Evolutionary conservation across 1,140 invertebrate species (phyloP).

Genomic region (Amphibalanus amphitrite): DNA sequence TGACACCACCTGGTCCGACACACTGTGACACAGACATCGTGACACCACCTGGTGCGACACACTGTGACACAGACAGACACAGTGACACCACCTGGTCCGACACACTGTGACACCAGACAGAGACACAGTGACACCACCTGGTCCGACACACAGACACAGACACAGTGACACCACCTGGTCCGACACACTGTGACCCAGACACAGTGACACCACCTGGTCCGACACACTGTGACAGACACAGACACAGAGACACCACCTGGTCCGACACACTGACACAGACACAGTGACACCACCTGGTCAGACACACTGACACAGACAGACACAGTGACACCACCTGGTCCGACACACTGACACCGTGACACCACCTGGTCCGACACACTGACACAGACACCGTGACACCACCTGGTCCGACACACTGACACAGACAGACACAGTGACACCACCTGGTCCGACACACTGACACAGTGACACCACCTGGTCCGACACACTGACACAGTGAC

Average conservation of each 20-base stretch:
- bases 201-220: too few species aligned
- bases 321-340: too few species aligned
- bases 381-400: constrained; percentile 12
- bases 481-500: too few species aligned
- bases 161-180: constrained; percentile 11
- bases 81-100: background rate
- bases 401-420: background rate
- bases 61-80: background rate
- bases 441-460: too few species aligned
- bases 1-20: constrained; percentile 8
- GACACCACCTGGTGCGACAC: background rate
- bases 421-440: background rate
- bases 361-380: constrained; percentile 66
- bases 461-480: too few species aligned
- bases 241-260: constrained; percentile 24
- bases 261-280: too few species aligned
- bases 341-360: too few species aligned
- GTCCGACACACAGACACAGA: constrained; percentile 6
- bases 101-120: background rate
- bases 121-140: background rate
- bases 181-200: too few species aligned
- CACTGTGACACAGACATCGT: background rate
- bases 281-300: too few species aligned
- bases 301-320: too few species aligned
- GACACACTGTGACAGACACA: constrained; percentile 7